Base-by-base conservation (phyloP, 2,888 invertebrate species). In the Agonum fuliginosum region DNA sequence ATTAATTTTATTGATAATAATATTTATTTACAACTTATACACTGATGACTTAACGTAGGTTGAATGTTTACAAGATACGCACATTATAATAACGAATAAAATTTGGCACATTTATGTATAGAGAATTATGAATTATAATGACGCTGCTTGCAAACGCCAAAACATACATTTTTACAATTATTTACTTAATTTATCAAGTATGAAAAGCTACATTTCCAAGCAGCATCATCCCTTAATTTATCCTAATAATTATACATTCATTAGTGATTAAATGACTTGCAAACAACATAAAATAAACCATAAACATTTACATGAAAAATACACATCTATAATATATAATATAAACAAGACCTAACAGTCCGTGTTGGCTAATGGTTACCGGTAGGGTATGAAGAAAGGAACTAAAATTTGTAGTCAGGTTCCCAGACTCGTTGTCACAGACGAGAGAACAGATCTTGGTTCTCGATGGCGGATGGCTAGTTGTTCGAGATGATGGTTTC, bases 1-100 rank as follows among this genome's bases (percentile, higher is more conserved):
- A 48, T 71, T 51, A 27, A 34, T 74, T 74, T 74, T 74, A 74
- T 74, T 74, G 62, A 65, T 74, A 46, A 62, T 62, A 74, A 51
- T 73, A 41, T 65, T 62, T 74, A 74, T 74, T 62, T 74, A 74
- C 74, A 74, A 74, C 74, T 74, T 74, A 74, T 74, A 74, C 74
- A 74, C 62, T 74, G 62, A 74, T 43, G 27, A 62, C 74, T 62
- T 62, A 62, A 74, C 62, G 43, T 62, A 41, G 14, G 24, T 41
- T 74, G 62, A 74, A 51, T 24, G 34, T 65, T 72, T 72, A 75
- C 67, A 75, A 65, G 46, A 74, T 75, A 75, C 75, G 67, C 75
- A 75, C 75, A 75, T 62, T 74, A 43, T 74, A 8, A 74, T 74
- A 62, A 74, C 65, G 67, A 75, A 75, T 75, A 67, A 75, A 75